Percentiles rank a stretch among this genome's conserved stretches.
phyloP scores from a whole-genome alignment of 2,888 invertebrate species.

The Nudaria mundana region DNA sequence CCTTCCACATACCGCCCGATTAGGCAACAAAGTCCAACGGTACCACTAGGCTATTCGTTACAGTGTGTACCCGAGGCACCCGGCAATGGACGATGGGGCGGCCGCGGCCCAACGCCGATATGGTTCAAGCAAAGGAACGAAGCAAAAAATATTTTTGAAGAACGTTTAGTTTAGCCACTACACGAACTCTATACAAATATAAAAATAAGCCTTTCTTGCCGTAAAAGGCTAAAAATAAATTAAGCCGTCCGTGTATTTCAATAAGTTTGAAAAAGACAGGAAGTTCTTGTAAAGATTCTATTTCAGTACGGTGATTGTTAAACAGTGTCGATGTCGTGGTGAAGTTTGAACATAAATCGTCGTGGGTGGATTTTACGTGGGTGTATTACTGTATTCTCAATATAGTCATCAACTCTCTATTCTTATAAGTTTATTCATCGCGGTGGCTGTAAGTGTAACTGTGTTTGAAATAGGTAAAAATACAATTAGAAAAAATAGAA shows the following conservation, averaged over 20 bases:
- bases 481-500: not conserved
- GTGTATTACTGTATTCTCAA: conserved; percentile 9
- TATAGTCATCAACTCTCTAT: conserved; percentile 12
- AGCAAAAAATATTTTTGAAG: too few relatives aligned
- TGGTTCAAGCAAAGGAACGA: too few relatives aligned
- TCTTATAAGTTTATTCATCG: conserved; percentile 5
- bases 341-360: too few relatives aligned
- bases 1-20: too few relatives aligned
- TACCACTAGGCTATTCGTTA: too few relatives aligned
- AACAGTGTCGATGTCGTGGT: too few relatives aligned
- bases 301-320: too few relatives aligned
- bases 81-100: too few relatives aligned
- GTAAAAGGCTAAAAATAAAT: not conserved
- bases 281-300: conserved; percentile 17
- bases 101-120: too few relatives aligned
- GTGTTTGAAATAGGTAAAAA: not conserved
- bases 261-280: conserved; percentile 1
- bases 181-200: not conserved
- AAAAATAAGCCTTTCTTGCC: not conserved
- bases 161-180: not conserved
- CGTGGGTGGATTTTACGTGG: conserved; percentile 30
- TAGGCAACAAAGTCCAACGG: too few relatives aligned
- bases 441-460: not conserved
- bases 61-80: too few relatives aligned
- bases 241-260: not conserved